phyloP scores from a whole-genome alignment of 1,140 invertebrate species.

The Heliconius congener region DNA sequence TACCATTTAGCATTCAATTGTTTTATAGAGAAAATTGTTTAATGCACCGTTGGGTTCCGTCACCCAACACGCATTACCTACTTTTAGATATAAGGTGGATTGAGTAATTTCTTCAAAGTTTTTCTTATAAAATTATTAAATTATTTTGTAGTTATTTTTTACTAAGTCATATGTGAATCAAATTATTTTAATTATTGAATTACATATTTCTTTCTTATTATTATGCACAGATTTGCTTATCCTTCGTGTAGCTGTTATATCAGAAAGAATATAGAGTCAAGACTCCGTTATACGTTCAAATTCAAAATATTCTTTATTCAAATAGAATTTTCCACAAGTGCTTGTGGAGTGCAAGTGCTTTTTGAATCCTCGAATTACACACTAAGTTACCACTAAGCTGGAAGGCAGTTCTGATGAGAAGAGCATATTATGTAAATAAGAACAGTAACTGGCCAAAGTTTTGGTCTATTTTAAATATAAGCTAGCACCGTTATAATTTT shows the following conservation, averaged over 20 bases:
- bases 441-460: neutral
- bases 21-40: constrained; percentile 10
- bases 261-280: neutral
- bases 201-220: too few species aligned
- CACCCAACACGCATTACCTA: constrained; percentile 1
- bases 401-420: too few species aligned
- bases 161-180: too few species aligned
- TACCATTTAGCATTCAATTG: neutral
- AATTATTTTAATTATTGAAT: too few species aligned
- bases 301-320: too few species aligned
- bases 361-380: too few species aligned
- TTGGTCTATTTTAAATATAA: neutral
- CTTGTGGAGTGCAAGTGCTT: too few species aligned
- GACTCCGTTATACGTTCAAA: neutral
- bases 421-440: neutral
- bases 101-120: neutral
- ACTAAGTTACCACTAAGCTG: too few species aligned
- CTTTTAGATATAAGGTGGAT: neutral
- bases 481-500: constrained; percentile 7
- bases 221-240: too few species aligned
- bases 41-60: constrained; percentile 1
- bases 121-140: neutral
- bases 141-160: neutral
- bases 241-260: neutral
- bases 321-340: too few species aligned